Evolutionary conservation across 1,140 invertebrate genomes (phyloP), one percentile per base, ranked within the genome.

Genomic region (Bursaphelenchus mucronatus): DNA sequence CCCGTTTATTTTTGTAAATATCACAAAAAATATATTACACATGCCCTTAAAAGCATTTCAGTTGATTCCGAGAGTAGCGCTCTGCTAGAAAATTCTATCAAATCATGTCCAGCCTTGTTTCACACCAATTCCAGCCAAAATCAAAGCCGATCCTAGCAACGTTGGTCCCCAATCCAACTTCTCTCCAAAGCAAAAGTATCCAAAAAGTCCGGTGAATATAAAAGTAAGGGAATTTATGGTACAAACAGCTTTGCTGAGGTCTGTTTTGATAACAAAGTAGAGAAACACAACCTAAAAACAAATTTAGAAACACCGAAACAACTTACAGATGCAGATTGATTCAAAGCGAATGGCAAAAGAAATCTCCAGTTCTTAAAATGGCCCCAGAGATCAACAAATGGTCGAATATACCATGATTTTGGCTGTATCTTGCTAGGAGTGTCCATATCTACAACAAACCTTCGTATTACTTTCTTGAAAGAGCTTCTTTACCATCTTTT

Each of bases 291-390:
- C 11, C 57, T 59, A 39, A 39, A 59, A 30, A 39, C 13, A 39
- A 50, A n/a, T 39, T 5, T 4, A 15, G 41, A 49, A 49, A n/a
- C 13, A 49, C 1, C 21, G 7, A 11, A 11, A 45, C 11, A n/a
- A 59, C 57, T 30, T n/a, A 59, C 57, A 11, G 57, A 59, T n/a
- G 57, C 57, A 50, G 40, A 44, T 50, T 59, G 57, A 44, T 59
- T 59, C 40, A 59, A 44, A 11, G 40, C 11, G 57, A 59, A 59
- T 39, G 57, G 57, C 11, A 59, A 13, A 39, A 43, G 17, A 39
- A 59, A 59, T 13, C 57, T 13, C 57, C 57, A 59, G 41, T 59
- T 59, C 15, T 39, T 13, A 9, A 59, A 40, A 50, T 44, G 11
- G 3, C 44, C 13, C 11, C 41, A 44, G 11, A 59, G 57, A 50